Conservation (phyloP, 2,113 vertebrate species). For the Calyptommatus sinebrachiatus region DNA sequence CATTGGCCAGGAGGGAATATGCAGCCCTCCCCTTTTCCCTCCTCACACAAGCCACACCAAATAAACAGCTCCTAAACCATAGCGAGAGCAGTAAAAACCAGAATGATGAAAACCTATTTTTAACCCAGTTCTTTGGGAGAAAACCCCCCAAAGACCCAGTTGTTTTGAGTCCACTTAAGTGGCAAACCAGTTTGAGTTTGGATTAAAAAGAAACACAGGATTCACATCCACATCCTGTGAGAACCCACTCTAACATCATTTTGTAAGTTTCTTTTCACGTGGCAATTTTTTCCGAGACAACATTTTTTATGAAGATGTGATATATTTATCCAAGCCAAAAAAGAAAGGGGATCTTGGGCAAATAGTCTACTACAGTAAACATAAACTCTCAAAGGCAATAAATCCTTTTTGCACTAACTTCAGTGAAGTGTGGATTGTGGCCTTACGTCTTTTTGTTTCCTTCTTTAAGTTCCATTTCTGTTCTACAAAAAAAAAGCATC, state of each 20-base stretch:
- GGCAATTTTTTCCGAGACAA: neutral
- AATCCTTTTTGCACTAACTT: neutral
- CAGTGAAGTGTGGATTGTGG: neutral
- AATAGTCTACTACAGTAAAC: neutral
- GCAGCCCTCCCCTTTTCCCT: no score
- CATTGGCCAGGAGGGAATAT: no score
- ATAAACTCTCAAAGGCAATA: neutral
- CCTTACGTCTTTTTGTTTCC: neutral
- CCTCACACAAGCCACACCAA: no score
- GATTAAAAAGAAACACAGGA: no score
- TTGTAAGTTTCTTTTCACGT: slow-evolving; percentile 2
- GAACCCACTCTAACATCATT: neutral
- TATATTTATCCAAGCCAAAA: neutral
- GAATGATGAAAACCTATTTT: no score
- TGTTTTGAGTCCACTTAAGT: no score
- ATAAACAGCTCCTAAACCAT: no score
- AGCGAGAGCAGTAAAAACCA: no score
- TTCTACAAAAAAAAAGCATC: neutral
- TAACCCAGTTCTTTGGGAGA: no score
- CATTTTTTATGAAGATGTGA: neutral
- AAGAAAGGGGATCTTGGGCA: neutral
- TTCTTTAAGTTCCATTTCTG: neutral
- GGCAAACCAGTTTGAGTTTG: no score
- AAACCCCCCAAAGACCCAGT: no score
- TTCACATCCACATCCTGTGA: no score